Evolutionary conservation across 53 echinoderm and acorn worm genomes (phyloP).

Genomic region (Henricia sp.): DNA sequence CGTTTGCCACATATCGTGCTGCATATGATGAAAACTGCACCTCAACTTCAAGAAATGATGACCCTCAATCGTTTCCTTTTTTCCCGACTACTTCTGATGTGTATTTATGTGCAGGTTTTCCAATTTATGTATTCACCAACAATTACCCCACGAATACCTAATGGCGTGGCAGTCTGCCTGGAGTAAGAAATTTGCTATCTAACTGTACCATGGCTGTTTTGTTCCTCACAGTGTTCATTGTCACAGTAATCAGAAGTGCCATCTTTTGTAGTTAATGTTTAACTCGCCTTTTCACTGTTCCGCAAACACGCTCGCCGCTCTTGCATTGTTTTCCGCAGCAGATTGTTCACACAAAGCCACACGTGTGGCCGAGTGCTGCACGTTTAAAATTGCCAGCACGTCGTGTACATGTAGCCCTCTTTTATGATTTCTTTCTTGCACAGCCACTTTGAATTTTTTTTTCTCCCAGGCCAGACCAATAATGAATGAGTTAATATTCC

Average conservation of each 20-base stretch:
- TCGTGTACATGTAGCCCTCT: too few species aligned
- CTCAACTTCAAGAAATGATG: too few species aligned
- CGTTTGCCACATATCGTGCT: too few species aligned
- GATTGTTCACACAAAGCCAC: slow-evolving; percentile 53
- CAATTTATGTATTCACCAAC: too few species aligned
- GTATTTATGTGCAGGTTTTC: too few species aligned
- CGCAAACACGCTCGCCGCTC: slow-evolving; percentile 29
- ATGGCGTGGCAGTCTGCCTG: too few species aligned
- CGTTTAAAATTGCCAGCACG: neutral
- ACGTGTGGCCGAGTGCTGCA: slow-evolving; percentile 11
- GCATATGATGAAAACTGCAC: too few species aligned
- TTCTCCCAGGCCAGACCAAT: neutral
- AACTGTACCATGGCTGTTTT: slow-evolving; percentile 9
- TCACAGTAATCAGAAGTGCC: slow-evolving; percentile 32
- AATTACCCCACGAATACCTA: too few species aligned
- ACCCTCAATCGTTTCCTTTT: too few species aligned
- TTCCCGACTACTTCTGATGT: too few species aligned
- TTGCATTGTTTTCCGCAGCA: slow-evolving; percentile 33
- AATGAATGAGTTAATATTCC: slow-evolving; percentile 14
- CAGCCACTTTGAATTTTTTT: neutral
- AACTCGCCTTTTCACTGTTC: slow-evolving; percentile 33
- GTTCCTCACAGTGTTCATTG: slow-evolving; percentile 23
- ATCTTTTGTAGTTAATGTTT: slow-evolving; percentile 35
- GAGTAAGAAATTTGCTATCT: too few species aligned
- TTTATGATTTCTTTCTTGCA: neutral